phyloP scores from a whole-genome alignment of 2,797 vertebrate species.

The Melanotaenia boesemani region DNA sequence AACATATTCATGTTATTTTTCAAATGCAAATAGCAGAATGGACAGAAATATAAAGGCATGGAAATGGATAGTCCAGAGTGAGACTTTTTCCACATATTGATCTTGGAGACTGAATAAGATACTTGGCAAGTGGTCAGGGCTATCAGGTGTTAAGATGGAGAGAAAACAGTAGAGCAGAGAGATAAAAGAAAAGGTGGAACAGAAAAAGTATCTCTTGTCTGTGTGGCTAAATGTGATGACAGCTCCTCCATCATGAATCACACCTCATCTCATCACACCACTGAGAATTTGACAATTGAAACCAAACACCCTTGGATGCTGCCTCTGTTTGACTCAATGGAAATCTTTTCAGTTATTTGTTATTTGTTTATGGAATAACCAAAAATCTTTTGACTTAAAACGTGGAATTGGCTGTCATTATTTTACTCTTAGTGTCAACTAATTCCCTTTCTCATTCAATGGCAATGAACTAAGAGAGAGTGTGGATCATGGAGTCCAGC shows the following conservation, averaged over 20 bases:
- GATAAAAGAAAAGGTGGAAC: slow-evolving; percentile 50
- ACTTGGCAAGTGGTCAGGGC: slow-evolving; percentile 37
- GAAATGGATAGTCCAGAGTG: slow-evolving; percentile 12
- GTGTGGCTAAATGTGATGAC: slow-evolving; percentile 48
- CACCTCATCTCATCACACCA: slow-evolving; percentile 37
- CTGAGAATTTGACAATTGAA: slow-evolving; percentile 46
- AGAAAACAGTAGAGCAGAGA: slow-evolving; percentile 17
- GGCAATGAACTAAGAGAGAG: not conserved
- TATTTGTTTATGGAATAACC: not conserved
- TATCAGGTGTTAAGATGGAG: slow-evolving; percentile 48
- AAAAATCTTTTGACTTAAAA: slow-evolving; percentile 3
- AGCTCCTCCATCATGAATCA: slow-evolving; percentile 39
- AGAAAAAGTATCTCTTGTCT: slow-evolving; percentile 53
- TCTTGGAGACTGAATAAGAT: slow-evolving; percentile 43
- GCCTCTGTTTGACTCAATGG: slow-evolving; percentile 36
- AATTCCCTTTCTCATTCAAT: slow-evolving; percentile 1
- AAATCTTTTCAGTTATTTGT: not conserved
- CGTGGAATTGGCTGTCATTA: not conserved
- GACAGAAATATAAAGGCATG: not conserved
- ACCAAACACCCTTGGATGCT: slow-evolving; percentile 29
- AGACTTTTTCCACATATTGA: slow-evolving; percentile 62
- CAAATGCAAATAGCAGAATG: not conserved
- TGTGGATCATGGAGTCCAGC: rapidly evolving
- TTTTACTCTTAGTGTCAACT: not conserved
- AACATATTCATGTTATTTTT: not conserved